Percentiles rank a stretch among this genome's conserved stretches.
These are phyloP conservation scores for Micrasema longulum DNA, from an alignment of 1,140 invertebrate species.

Conservation along the genomic window DNA sequence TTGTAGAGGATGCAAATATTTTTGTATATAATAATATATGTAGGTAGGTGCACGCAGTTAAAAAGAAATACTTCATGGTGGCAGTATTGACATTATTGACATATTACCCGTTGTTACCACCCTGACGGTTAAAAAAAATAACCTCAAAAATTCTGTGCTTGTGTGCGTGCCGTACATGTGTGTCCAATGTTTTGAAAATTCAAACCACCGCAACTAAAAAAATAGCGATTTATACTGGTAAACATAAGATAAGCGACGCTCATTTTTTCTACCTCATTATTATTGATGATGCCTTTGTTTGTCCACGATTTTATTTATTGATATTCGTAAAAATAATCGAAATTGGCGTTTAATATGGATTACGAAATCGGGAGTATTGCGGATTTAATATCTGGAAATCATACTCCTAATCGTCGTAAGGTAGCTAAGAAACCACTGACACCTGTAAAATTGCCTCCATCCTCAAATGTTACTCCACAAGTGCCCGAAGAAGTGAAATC, in stretches of 20 bases:
- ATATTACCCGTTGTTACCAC: too few species aligned
- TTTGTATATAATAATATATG: too few species aligned
- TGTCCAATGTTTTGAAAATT: constrained; percentile 1
- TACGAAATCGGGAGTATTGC: constrained; percentile 53
- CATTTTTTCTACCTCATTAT: background rate
- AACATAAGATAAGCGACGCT: background rate
- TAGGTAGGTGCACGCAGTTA: too few species aligned
- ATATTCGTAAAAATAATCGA: background rate
- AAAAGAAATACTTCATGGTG: too few species aligned
- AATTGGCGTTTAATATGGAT: constrained; percentile 39
- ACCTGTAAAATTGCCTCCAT: constrained; percentile 44
- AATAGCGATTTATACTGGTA: background rate
- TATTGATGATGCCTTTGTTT: background rate
- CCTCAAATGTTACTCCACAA: constrained; percentile 40
- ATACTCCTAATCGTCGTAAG: constrained; percentile 45
- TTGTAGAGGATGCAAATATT: too few species aligned
- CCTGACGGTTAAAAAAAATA: background rate
- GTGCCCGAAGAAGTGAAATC: constrained; percentile 5
- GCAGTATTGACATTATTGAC: background rate
- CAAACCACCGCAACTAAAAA: background rate
- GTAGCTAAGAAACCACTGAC: constrained; percentile 39
- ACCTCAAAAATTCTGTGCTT: constrained; percentile 1
- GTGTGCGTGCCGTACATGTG: constrained; percentile 2
- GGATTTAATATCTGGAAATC: constrained; percentile 52
- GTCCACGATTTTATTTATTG: background rate